These are phyloP conservation scores for Ceratitis capitata DNA, from an alignment of 1,140 invertebrate species.

Conservation along the genomic window DNA sequence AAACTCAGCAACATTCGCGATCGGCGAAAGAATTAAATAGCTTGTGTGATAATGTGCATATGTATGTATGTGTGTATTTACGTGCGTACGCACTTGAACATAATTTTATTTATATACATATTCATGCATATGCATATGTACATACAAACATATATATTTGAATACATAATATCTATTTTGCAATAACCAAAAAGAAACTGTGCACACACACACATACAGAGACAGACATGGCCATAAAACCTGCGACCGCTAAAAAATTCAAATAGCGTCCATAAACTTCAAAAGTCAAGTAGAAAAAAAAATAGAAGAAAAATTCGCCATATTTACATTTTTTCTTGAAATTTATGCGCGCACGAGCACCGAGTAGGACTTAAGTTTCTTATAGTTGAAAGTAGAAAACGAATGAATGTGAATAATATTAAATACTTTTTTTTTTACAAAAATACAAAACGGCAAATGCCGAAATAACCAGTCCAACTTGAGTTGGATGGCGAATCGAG, in stretches of 20 bases:
- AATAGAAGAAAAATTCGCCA: too few species aligned
- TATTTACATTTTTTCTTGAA: background rate
- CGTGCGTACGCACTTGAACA: too few species aligned
- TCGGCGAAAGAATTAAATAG: too few species aligned
- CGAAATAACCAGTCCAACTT: background rate
- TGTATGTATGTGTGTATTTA: too few species aligned
- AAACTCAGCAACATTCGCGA: too few species aligned
- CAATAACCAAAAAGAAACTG: too few species aligned
- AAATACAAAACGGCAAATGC: background rate
- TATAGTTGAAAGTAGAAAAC: background rate
- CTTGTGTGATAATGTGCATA: background rate
- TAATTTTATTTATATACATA: too few species aligned
- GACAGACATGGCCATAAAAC: background rate
- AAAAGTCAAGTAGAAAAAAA: background rate
- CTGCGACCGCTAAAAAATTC: conserved; percentile 10
- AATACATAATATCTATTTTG: background rate
- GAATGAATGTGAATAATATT: background rate
- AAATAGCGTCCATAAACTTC: conserved; percentile 24
- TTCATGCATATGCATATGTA: background rate
- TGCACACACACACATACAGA: too few species aligned
- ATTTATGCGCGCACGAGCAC: background rate
- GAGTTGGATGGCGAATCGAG: background rate
- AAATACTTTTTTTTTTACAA: background rate
- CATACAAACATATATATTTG: background rate
- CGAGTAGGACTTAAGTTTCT: background rate